Percentiles rank a stretch among this genome's conserved stretches.
phyloP scores from a whole-genome alignment of 2,113 vertebrate species.

The Copsychus sechellarum region DNA sequence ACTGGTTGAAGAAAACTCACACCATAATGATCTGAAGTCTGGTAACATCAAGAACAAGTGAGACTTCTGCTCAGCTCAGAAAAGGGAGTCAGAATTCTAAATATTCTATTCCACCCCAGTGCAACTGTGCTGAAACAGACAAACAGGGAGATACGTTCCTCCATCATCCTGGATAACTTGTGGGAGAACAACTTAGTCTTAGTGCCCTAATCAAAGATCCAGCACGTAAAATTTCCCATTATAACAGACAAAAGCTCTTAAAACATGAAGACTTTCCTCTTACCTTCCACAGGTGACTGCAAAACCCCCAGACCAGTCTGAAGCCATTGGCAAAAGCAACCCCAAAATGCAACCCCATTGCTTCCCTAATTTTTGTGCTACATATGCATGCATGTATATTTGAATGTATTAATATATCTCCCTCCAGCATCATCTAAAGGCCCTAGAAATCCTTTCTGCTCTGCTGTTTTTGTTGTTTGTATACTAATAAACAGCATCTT shows the following conservation, averaged over 20 bases:
- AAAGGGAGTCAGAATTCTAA: not conserved
- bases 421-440: not conserved
- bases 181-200: not conserved
- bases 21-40: not conserved
- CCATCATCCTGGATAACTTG: not conserved
- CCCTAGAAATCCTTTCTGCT: not conserved
- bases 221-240: not conserved
- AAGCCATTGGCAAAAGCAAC: not conserved
- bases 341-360: not conserved
- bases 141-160: not conserved
- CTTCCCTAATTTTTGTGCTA: not conserved
- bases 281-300: not conserved
- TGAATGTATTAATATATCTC: not conserved
- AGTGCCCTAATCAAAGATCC: not conserved
- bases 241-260: not conserved
- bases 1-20: not conserved
- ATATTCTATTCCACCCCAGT: not conserved
- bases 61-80: not conserved
- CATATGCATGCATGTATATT: too few species aligned
- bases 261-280: not conserved
- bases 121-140: not conserved
- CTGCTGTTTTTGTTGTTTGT: not conserved
- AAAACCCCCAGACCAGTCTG: not conserved
- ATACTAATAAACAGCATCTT: not conserved
- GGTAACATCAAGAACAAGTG: not conserved